Evolutionary conservation across 2,113 vertebrate genomes (phyloP), one percentile per base, ranked within the genome.

Genomic region (Misgurnus anguillicaudatus): DNA sequence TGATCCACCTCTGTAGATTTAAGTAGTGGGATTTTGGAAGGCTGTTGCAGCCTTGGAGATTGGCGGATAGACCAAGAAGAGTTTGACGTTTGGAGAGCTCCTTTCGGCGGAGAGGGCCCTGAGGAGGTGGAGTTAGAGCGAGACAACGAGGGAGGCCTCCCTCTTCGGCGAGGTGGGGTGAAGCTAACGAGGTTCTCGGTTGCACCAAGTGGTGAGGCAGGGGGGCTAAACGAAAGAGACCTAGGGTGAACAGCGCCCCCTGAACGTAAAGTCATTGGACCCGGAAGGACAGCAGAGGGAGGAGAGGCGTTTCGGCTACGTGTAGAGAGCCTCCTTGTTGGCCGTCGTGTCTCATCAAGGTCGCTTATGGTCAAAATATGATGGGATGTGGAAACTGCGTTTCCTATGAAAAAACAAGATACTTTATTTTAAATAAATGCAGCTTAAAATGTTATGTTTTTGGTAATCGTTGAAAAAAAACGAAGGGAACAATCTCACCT

Each of bases 361-460:
- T 97, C 95, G 39, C 95, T 92, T 77, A 96, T 85, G 0, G 94
- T 96, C 42, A 95, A 89, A 81, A 96, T 93, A 78, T 94, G 95
- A 84, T 95, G 95, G 0, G 94, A 90, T 83, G 94, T 91, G 24
- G 91, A 89, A 9, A 88, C 85, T 2, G 90, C 85, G 61, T 90
- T 92, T 76, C 92, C 92, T 84, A 88, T 73, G 68, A 58, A 79
- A 19, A 42, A 80, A n/a, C 80, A 85, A 87, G 47, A 13, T 13
- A 51, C 47, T 51, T 51, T 11, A 51, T 51, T 51, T 14, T 51
- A 4, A 51, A 51, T 13, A 51, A 51, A 13, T 13, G 47, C n/a
- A 14, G 5, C 21, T 24, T 67, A 6, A 24, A 47, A 24, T 16
- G 9, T 31, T 6, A 31, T 14, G 13, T 48, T 31, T n/a, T 51